Base-by-base conservation (phyloP, 2,113 vertebrate genomes). In the Cisticola juncidis region DNA sequence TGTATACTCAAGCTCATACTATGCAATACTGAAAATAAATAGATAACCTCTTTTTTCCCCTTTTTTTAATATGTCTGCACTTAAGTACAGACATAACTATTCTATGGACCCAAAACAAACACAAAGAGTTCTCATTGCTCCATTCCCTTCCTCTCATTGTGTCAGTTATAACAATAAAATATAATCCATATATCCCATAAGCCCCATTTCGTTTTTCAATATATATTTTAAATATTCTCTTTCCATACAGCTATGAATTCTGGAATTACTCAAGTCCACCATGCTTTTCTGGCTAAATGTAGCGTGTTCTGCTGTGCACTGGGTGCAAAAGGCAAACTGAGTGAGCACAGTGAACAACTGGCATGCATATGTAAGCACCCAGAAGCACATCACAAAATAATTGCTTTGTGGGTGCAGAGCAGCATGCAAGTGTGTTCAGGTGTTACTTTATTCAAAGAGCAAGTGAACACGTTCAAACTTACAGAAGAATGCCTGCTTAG, bases 361-460 rank as follows among this genome's bases (percentile, higher is more conserved):
- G 73, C 40, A 90, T 71, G 69, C 38, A 42, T 65, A 79, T 4
- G 12, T 71, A 93, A 91, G 66, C 44, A 77, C 23, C 36, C 71
- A 86, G 54, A 74, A 89, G 81, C 35, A 80, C 57, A 82, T 60
- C 74, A 82, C 50, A 83, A 56, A 72, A 72, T 10, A 40, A 92
- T 26, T 70, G 45, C 29, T 58, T 62, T 77, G 74, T 62, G 79
- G 40, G 48, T 71, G 40, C 66, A 93, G 42, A 80, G 28, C 42
- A 90, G 66, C 74, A 73, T 18, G 47, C 31, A 82, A 70, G 54
- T 35, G 35, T 82, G 70, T 82, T 87, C 81, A 77, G 38, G 62
- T 83, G 81, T 73, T 87, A 90, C 74, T 79, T 81, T 77, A 94
- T 42, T 86, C 68, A 91, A 73, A 95, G 54, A 79, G 66, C 33